A percentile compares a stretch with the other conserved stretches of the same genome.
These are phyloP conservation scores for Apamea sordens DNA, from an alignment of 2,888 invertebrate genomes.

Conservation along the genomic window DNA sequence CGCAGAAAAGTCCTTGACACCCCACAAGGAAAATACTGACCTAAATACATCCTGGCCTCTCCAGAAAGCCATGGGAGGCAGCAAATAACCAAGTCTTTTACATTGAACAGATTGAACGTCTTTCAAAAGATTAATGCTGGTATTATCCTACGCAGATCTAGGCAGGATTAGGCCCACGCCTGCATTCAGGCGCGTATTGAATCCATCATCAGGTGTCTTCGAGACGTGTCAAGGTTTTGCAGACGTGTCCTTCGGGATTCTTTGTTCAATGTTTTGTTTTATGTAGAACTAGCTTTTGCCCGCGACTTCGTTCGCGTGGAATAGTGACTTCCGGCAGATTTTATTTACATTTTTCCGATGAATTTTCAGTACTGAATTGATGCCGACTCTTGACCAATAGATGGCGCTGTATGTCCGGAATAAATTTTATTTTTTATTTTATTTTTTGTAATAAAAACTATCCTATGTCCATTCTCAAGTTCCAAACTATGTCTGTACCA, in stretches of 20 bases:
- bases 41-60: conserved; percentile 59
- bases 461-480: too few species aligned
- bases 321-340: too few species aligned
- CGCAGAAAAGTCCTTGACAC: conserved; percentile 52
- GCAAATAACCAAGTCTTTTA: conserved; percentile 26
- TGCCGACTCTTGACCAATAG: too few species aligned
- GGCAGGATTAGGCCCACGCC: conserved; percentile 71
- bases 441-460: too few species aligned
- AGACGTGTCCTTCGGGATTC: conserved; percentile 36
- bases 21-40: conserved; percentile 57
- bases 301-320: too few species aligned
- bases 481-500: too few species aligned
- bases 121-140: conserved; percentile 57
- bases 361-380: too few species aligned
- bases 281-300: too few species aligned
- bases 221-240: conserved; percentile 50
- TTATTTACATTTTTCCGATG: too few species aligned
- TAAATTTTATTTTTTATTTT: too few species aligned
- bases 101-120: conserved; percentile 53
- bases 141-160: conserved; percentile 74
- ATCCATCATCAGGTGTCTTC: conserved; percentile 56
- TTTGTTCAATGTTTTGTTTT: conserved; percentile 16
- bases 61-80: conserved; percentile 18
- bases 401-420: too few species aligned
- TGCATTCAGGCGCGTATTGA: conserved; percentile 33